Evolutionary conservation across 2,888 invertebrate genomes (phyloP).

Genomic region (Drosophila anomalipes): DNA sequence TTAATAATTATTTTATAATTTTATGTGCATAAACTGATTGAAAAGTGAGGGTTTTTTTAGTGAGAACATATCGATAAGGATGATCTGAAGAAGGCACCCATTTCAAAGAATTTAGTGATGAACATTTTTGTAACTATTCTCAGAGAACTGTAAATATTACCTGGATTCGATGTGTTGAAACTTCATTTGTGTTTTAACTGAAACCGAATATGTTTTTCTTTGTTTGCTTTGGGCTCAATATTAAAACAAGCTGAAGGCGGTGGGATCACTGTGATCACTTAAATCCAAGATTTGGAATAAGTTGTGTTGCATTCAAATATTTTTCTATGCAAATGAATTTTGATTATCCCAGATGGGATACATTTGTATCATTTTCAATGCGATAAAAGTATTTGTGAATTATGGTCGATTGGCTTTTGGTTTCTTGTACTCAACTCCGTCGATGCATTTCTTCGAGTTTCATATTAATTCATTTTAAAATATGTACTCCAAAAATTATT

Average conservation of each 20-base stretch:
- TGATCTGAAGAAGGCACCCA: not conserved
- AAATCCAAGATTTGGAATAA: slow-evolving; percentile 39
- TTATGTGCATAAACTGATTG: not conserved
- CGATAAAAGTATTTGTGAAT: slow-evolving; percentile 9
- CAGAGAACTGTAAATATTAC: slow-evolving; percentile 16
- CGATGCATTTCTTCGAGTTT: slow-evolving; percentile 33
- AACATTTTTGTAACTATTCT: not conserved
- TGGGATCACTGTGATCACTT: slow-evolving; percentile 70
- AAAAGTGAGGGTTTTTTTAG: not conserved
- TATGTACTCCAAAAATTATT: slow-evolving; percentile 70
- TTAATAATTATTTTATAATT: not conserved
- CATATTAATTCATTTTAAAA: slow-evolving; percentile 46
- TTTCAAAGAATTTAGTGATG: not conserved
- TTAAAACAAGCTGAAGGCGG: slow-evolving; percentile 73
- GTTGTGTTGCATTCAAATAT: slow-evolving; percentile 9
- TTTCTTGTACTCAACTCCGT: slow-evolving; percentile 47
- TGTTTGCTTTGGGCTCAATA: slow-evolving; percentile 44
- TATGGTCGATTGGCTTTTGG: slow-evolving; percentile 20
- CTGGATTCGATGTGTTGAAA: slow-evolving; percentile 67
- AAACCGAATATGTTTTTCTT: slow-evolving; percentile 58
- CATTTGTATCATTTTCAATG: slow-evolving; percentile 16
- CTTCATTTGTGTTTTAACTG: slow-evolving; percentile 58
- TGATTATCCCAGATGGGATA: not conserved
- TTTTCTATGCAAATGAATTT: slow-evolving; percentile 32
- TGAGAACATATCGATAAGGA: not conserved